These are phyloP conservation scores for Anthrax anthrax DNA, from an alignment of 2,888 invertebrate species.

Conservation along the genomic window DNA sequence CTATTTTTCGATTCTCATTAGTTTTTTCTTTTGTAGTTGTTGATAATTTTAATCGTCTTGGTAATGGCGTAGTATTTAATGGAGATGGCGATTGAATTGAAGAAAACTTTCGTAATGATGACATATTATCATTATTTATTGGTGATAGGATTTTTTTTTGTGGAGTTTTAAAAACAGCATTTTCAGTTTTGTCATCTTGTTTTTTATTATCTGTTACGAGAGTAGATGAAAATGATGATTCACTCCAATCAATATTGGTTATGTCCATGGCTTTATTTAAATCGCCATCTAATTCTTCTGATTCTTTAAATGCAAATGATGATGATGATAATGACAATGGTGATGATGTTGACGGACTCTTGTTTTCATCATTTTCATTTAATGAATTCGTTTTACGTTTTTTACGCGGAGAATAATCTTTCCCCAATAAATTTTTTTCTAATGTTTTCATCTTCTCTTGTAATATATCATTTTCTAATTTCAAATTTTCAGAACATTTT, in stretches of 20 bases:
- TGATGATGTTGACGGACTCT: conserved; percentile 4
- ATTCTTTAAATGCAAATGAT: neutral
- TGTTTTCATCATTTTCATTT: conserved; percentile 1
- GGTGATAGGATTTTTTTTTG: neutral
- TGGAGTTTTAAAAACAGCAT: neutral
- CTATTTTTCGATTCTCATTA: neutral
- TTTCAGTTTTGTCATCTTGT: neutral
- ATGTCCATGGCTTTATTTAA: conserved; percentile 24
- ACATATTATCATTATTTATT: neutral
- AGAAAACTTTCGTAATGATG: conserved; percentile 5
- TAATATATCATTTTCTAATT: neutral
- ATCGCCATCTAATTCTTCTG: conserved; percentile 15
- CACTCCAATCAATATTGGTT: conserved; percentile 15
- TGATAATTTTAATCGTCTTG: neutral
- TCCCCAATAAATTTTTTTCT: neutral
- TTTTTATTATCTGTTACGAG: conserved; percentile 7
- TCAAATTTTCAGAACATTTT: neutral
- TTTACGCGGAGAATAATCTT: neutral
- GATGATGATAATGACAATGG: neutral
- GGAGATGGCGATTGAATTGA: neutral
- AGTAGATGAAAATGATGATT: conserved; percentile 12
- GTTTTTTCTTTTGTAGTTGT: neutral
- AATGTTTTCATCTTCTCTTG: neutral
- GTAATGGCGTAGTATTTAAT: neutral
- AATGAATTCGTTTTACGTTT: conserved; percentile 6